Percentiles rank a stretch among this genome's conserved stretches.
These are phyloP conservation scores for Argentina silus DNA, from an alignment of 2,797 vertebrate genomes.

Conservation along the genomic window DNA sequence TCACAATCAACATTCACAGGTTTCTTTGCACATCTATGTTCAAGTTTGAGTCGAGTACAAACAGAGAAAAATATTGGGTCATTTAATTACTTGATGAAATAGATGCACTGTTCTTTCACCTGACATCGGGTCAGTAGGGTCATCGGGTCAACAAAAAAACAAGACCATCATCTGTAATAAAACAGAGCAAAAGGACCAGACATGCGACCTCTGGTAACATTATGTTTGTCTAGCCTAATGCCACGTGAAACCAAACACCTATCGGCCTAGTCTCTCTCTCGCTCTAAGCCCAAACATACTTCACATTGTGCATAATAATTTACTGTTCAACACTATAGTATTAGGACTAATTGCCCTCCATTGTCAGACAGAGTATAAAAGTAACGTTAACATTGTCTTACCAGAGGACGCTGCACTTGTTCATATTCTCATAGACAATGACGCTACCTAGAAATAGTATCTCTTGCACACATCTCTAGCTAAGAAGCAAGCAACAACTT, in stretches of 20 bases:
- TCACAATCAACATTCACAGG: neutral
- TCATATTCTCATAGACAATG: too few species aligned
- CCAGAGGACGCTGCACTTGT: too few species aligned
- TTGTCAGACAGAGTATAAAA: too few species aligned
- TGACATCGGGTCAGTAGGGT: neutral
- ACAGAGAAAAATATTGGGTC: neutral
- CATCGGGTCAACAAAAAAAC: neutral
- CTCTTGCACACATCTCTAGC: too few species aligned
- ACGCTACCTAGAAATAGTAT: too few species aligned
- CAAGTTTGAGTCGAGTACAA: neutral
- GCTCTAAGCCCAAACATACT: constrained; percentile 12
- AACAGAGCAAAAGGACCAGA: constrained; percentile 21
- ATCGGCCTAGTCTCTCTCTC: constrained; percentile 19
- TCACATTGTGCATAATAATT: constrained; percentile 22
- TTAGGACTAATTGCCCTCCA: neutral
- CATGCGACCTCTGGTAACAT: constrained; percentile 27
- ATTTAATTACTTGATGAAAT: neutral
- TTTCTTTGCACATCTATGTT: neutral
- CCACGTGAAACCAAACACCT: constrained; percentile 45
- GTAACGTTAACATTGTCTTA: too few species aligned
- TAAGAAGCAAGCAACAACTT: too few species aligned
- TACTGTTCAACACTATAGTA: constrained; percentile 4
- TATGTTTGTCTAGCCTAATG: constrained; percentile 12
- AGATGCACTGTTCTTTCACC: too few species aligned
- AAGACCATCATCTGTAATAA: neutral